Percentiles rank a stretch among this genome's conserved stretches.
Conservation (phyloP, 2,113 vertebrate genomes). For the Alligator sinensis region DNA sequence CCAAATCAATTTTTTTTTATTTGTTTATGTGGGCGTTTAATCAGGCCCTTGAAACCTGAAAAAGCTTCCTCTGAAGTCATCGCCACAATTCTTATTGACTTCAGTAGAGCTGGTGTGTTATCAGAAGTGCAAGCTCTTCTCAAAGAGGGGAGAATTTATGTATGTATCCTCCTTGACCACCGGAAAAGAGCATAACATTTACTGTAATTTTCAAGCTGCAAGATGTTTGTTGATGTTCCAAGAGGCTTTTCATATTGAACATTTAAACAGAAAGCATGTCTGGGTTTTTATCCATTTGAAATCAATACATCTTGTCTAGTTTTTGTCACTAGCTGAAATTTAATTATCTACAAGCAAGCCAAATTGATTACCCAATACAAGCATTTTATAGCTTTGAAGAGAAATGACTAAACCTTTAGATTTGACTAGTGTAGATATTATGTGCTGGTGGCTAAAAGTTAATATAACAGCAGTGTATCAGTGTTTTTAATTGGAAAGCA, state of each 20-base stretch:
- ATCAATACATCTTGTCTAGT: constrained; percentile 29
- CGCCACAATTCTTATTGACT: not conserved
- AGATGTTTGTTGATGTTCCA: not conserved
- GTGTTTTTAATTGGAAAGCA: constrained; percentile 1
- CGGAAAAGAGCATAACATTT: not conserved
- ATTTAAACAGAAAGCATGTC: not conserved
- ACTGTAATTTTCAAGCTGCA: not conserved
- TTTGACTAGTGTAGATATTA: constrained; percentile 41
- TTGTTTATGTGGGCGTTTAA: not conserved
- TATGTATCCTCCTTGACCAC: not conserved
- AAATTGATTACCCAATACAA: constrained; percentile 51
- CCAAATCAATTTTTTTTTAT: not conserved
- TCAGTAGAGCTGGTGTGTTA: not conserved
- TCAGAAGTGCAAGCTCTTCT: not conserved
- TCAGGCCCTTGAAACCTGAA: not conserved
- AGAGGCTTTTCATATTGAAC: not conserved
- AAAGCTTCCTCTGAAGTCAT: not conserved
- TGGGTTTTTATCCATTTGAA: constrained; percentile 31
- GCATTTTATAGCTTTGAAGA: constrained; percentile 44
- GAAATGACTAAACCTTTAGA: constrained; percentile 20
- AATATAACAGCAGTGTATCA: not conserved
- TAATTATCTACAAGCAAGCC: constrained; percentile 51
- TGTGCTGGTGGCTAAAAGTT: constrained; percentile 53
- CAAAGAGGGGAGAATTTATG: not conserved
- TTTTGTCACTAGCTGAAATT: not conserved